Conservation (phyloP, 1,140 invertebrate genomes). For the Nomia melanderi region DNA sequence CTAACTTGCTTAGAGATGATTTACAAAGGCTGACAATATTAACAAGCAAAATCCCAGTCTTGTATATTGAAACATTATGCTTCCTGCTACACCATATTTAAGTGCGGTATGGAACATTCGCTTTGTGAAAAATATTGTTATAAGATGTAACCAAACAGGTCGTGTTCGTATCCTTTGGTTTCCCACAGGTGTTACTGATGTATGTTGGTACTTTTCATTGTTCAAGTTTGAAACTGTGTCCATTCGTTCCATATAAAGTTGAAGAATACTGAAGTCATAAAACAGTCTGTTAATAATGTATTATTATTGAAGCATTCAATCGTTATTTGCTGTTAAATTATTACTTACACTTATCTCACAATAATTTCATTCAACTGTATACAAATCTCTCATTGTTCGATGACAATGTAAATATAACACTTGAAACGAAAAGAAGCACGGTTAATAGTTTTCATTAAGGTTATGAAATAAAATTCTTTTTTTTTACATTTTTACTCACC, state of each 20-base stretch:
- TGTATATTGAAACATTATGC: constrained; percentile 63
- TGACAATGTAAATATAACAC: neutral
- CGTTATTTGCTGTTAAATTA: too few relatives aligned
- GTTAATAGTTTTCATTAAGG: neutral
- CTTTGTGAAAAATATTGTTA: constrained; percentile 65
- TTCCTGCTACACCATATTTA: constrained; percentile 60
- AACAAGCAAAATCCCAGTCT: constrained; percentile 61
- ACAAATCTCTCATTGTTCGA: neutral
- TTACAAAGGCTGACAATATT: constrained; percentile 62
- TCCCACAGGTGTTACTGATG: neutral
- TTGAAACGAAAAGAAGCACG: too few relatives aligned
- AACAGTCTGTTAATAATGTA: neutral
- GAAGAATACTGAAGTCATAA: neutral
- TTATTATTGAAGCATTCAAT: too few relatives aligned
- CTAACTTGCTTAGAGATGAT: constrained; percentile 48
- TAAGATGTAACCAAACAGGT: constrained; percentile 63
- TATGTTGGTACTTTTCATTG: neutral
- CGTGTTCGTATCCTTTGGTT: constrained; percentile 11
- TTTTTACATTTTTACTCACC: neutral
- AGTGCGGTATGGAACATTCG: constrained; percentile 64
- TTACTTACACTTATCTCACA: neutral
- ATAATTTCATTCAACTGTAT: neutral
- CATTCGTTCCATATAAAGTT: constrained; percentile 3
- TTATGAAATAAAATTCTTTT: neutral
- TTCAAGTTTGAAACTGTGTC: neutral